Conservation (phyloP, 2,113 vertebrate genomes). For the Epinephelus moara region DNA sequence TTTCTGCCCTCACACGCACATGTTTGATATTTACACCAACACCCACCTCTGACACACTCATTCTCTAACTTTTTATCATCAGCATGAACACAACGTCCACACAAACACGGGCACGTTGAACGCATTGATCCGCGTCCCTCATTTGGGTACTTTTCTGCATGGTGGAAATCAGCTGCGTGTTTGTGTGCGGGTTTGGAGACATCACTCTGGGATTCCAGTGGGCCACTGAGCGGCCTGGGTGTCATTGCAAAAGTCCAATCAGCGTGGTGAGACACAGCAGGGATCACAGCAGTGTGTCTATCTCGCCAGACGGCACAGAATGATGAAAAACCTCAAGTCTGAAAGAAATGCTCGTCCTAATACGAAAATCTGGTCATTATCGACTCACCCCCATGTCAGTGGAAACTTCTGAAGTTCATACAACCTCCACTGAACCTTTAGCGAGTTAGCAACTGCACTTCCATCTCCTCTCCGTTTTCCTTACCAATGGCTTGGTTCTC, state of each 20-base stretch:
- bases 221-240: conserved; percentile 44
- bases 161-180: conserved; percentile 44
- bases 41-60: conserved; percentile 19
- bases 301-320: conserved; percentile 55
- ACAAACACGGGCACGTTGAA: conserved; percentile 27
- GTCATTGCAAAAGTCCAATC: conserved; percentile 62
- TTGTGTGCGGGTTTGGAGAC: conserved; percentile 19
- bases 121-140: conserved; percentile 54
- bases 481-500: background rate
- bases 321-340: conserved; percentile 70
- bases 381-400: conserved; percentile 29
- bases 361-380: conserved; percentile 60
- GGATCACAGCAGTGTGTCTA: conserved; percentile 65
- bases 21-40: conserved; percentile 8
- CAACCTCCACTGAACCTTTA: conserved; percentile 12
- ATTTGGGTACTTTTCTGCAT: conserved; percentile 60
- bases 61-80: background rate
- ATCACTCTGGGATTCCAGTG: conserved; percentile 40
- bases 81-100: conserved; percentile 19
- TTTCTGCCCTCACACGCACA: background rate
- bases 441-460: background rate
- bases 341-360: conserved; percentile 44
- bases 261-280: conserved; percentile 60
- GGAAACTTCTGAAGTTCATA: conserved; percentile 39
- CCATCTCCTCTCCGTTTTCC: background rate